Evolutionary conservation across 1,140 invertebrate genomes (phyloP).

Genomic region (Eufriesea mexicana): DNA sequence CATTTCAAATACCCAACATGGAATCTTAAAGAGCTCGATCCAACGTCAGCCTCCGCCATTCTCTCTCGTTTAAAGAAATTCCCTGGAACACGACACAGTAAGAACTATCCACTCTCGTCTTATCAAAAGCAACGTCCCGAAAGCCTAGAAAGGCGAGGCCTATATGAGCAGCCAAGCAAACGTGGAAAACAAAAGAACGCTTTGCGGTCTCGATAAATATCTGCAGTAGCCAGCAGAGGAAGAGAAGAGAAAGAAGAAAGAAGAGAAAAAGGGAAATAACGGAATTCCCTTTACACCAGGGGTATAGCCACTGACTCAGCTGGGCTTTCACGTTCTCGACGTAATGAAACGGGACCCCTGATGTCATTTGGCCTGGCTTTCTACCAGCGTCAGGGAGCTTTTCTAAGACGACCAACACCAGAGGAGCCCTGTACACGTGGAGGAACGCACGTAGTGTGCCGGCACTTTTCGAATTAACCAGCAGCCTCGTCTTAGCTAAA

Average conservation of each 20-base stretch:
- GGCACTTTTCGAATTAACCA: constrained; percentile 67
- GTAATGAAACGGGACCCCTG: constrained; percentile 67
- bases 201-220: constrained; percentile 47
- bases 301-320: constrained; percentile 67
- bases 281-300: constrained; percentile 58
- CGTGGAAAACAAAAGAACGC: constrained; percentile 39
- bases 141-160: too few relatives aligned
- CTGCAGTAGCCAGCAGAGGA: not conserved
- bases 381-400: constrained; percentile 47
- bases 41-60: too few relatives aligned
- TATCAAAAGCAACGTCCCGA: too few relatives aligned
- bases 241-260: not conserved
- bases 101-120: too few relatives aligned
- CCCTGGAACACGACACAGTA: too few relatives aligned
- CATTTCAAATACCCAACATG: too few relatives aligned
- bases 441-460: constrained; percentile 21
- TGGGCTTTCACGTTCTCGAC: constrained; percentile 65
- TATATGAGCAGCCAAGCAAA: not conserved
- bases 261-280: constrained; percentile 42
- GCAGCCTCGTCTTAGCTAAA: constrained; percentile 55
- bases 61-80: too few relatives aligned
- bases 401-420: constrained; percentile 48
- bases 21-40: too few relatives aligned
- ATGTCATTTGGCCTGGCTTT: constrained; percentile 66
- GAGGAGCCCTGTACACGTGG: constrained; percentile 13